Evolutionary conservation across 2,797 vertebrate species (phyloP).

Genomic region (Diplodus puntazzo): DNA sequence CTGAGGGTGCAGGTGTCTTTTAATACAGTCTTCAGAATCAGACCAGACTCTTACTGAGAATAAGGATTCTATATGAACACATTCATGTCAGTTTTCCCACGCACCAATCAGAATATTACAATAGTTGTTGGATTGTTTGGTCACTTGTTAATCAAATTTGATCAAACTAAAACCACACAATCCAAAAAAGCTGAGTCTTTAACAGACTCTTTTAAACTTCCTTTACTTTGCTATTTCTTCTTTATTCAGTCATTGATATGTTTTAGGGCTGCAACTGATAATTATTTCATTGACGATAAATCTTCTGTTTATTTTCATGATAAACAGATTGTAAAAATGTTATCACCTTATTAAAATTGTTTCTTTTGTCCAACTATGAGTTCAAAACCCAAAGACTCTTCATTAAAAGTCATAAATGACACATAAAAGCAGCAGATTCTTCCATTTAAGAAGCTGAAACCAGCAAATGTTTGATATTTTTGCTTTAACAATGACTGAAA

Average conservation of each 20-base stretch:
- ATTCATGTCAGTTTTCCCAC: not conserved
- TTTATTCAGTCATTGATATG: not conserved
- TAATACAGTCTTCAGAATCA: not conserved
- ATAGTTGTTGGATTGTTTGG: not conserved
- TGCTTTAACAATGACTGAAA: too few relatives aligned
- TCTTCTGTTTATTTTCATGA: too few relatives aligned
- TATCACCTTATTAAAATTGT: too few relatives aligned
- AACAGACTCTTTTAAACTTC: not conserved
- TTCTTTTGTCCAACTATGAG: too few relatives aligned
- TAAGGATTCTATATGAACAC: not conserved
- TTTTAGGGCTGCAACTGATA: not conserved
- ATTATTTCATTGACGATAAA: too few relatives aligned
- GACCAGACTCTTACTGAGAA: not conserved
- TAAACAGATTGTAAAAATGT: too few relatives aligned
- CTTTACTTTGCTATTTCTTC: not conserved
- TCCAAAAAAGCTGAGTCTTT: not conserved
- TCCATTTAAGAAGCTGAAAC: too few relatives aligned
- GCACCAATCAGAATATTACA: not conserved
- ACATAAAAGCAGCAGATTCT: too few relatives aligned
- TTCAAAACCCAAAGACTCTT: too few relatives aligned
- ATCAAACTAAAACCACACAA: not conserved
- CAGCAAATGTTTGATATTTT: too few relatives aligned
- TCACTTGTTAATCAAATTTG: not conserved
- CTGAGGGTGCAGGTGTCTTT: slow-evolving; percentile 3
- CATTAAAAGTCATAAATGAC: too few relatives aligned